Conservation (phyloP, 1,140 invertebrate species). For the Zaprionus africanus region DNA sequence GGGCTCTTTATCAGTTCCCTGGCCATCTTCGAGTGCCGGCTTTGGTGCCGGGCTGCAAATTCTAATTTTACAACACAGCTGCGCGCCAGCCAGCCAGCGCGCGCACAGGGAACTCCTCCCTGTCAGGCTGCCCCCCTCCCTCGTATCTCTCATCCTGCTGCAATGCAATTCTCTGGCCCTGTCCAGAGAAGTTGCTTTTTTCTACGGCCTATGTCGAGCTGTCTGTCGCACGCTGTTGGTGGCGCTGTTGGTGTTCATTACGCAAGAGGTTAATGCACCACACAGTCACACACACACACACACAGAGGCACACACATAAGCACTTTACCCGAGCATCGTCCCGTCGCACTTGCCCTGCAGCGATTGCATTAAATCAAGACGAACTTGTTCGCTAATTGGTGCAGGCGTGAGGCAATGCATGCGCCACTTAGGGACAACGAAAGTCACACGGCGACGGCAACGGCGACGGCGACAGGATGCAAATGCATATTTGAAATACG, state of each 20-base stretch:
- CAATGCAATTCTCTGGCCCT: neutral
- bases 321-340: neutral
- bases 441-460: conserved; percentile 16
- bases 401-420: conserved; percentile 54
- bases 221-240: conserved; percentile 66
- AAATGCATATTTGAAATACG: conserved; percentile 17
- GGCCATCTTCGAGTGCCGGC: conserved; percentile 50
- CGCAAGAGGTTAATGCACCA: conserved; percentile 79
- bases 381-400: conserved; percentile 63
- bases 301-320: neutral
- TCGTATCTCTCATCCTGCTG: neutral
- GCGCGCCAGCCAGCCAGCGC: conserved; percentile 62
- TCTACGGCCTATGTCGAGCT: conserved; percentile 34
- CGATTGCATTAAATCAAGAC: conserved; percentile 59
- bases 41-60: conserved; percentile 48
- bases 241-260: conserved; percentile 81
- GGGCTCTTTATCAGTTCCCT: conserved; percentile 44
- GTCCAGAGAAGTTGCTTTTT: conserved; percentile 5
- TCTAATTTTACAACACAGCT: conserved; percentile 80
- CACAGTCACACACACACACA: conserved; percentile 42
- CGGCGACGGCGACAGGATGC: neutral
- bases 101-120: conserved; percentile 28
- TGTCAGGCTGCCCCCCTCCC: conserved; percentile 7
- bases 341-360: conserved; percentile 46
- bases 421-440: conserved; percentile 36